Evolutionary conservation across 1,140 invertebrate species (phyloP), one percentile per base, ranked within the genome.

Genomic region (Phymorhynchus buccinoides): DNA sequence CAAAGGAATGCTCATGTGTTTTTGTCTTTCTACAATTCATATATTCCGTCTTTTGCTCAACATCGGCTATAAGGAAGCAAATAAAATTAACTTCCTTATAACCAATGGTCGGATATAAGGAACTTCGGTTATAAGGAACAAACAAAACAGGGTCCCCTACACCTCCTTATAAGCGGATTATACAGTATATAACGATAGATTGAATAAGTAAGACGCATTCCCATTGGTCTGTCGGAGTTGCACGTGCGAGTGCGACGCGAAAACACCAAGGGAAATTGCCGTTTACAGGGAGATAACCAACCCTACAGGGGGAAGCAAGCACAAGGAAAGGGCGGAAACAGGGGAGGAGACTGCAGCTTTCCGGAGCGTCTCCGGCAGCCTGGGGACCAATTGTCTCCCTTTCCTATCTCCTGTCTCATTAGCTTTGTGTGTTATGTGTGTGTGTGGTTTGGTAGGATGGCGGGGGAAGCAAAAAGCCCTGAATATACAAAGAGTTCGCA

Each of bases 251-350:
- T 6, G 3, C 3, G 30, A 73, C 14, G 27, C 52, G 12, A 12
- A 27, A 12, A 12, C 12, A 12, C 52, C 27, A 56, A 27, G 32
- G 71, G 71, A 73, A 73, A 73, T 73, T 73, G 71, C 71, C 71
- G 71, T 73, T 73, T 73, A 73, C 3, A 73, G 71, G 71, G 71
- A 73, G 71, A 73, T 73, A 35, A 73, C 71, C 37, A 2, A n/a
- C n/a, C n/a, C n/a, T n/a, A n/a, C n/a, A n/a, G n/a, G 32, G 16
- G 71, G 71, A 32, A 35, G 7, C 71, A 22, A 32, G 71, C 71
- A 35, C 71, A 35, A 56, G 12, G 71, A 12, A 73, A 27, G 56
- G 56, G 56, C 7, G 7, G 56, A 22, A 62, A 62, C 56, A 62
- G 44, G 44, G 44, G 27, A 7, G 66, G 66, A 68, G 4, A 68